phyloP scores from a whole-genome alignment of 2,888 invertebrate genomes.

The Monoplex corrugatus region DNA sequence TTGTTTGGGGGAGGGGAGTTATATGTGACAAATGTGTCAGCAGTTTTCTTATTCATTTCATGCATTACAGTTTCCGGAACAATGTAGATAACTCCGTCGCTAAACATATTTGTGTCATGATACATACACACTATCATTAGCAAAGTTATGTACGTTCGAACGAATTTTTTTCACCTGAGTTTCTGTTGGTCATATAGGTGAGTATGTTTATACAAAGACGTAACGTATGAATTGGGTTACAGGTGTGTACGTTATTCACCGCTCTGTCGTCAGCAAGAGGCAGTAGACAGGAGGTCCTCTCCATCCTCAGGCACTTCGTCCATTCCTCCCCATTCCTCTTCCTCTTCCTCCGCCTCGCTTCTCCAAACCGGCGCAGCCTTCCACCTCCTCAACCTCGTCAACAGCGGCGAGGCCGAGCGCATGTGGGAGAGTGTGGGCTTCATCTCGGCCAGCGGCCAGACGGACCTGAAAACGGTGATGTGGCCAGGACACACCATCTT shows the following conservation, averaged over 20 bases:
- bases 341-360: neutral
- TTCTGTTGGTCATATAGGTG: too few species aligned
- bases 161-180: too few species aligned
- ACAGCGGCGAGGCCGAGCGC: conserved; percentile 37
- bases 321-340: neutral
- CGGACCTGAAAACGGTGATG: conserved; percentile 90
- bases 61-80: too few species aligned
- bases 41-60: too few species aligned
- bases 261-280: conserved; percentile 23
- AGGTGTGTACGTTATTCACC: conserved; percentile 48
- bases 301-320: neutral
- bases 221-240: neutral
- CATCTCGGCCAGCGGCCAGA: conserved; percentile 61
- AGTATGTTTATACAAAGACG: too few species aligned
- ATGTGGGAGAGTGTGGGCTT: conserved; percentile 72
- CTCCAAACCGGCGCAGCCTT: conserved; percentile 57
- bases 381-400: conserved; percentile 65
- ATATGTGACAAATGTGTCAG: too few species aligned
- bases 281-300: neutral
- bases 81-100: too few species aligned
- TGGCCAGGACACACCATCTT: conserved; percentile 92
- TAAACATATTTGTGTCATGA: too few species aligned
- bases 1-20: too few species aligned
- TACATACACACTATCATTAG: too few species aligned
- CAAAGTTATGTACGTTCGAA: too few species aligned